Conservation (phyloP, 1,140 invertebrate species). For the Rhizoglyphus robini region DNA sequence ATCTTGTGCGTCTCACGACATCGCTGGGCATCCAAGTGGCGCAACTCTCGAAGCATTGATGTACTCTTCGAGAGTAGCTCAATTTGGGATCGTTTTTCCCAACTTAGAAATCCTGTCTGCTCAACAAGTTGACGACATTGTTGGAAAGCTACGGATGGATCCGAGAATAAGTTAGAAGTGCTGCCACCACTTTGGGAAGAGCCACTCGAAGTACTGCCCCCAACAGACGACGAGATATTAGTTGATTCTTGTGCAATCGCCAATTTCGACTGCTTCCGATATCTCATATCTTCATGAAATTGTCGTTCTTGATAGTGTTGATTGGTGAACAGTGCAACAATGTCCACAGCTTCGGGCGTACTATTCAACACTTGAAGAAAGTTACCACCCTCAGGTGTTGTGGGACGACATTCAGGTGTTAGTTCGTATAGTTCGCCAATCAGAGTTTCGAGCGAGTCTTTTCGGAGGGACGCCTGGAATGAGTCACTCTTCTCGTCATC, state of each 20-base stretch:
- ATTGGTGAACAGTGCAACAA: conserved; percentile 31
- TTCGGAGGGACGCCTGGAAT: conserved; percentile 10
- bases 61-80: conserved; percentile 74
- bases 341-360: conserved; percentile 30
- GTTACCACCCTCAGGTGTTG: neutral
- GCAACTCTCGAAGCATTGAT: conserved; percentile 70
- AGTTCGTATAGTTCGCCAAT: conserved; percentile 78
- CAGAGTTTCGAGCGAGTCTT: conserved; percentile 36
- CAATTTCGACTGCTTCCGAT: conserved; percentile 29
- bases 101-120: conserved; percentile 66
- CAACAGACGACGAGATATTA: neutral
- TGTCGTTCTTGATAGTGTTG: conserved; percentile 26
- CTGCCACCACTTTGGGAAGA: neutral
- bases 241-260: neutral
- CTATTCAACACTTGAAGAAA: neutral
- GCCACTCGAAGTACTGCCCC: neutral
- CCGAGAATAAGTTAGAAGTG: neutral
- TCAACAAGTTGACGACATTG: conserved; percentile 73
- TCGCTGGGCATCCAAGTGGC: conserved; percentile 73
- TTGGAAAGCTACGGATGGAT: conserved; percentile 43
- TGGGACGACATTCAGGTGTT: conserved; percentile 66
- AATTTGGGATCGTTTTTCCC: conserved; percentile 68
- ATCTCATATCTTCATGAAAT: conserved; percentile 3
- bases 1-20: conserved; percentile 93
- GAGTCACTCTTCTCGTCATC: conserved; percentile 18